Evolutionary conservation across 1,140 invertebrate species (phyloP), one percentile per base, ranked within the genome.

Genomic region (Leptestheria dahalacensis): DNA sequence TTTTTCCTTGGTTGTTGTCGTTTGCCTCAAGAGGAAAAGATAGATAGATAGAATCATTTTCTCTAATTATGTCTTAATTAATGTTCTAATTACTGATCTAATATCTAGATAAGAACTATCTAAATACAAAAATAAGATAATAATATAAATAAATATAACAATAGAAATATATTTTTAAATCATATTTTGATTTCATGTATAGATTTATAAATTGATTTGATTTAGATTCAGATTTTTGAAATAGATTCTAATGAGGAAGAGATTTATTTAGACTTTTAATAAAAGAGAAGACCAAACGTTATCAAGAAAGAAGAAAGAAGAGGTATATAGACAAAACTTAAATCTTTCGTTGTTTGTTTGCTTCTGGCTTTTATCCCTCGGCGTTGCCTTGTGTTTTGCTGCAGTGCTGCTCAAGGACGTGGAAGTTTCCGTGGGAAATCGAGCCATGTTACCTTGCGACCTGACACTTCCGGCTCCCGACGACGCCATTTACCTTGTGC

Each of bases 401-500:
- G 25, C 58, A 60, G 58, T 60, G 18, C 52, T 49, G 12, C 48
- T 51, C n/a, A 49, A 49, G 21, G 58, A 60, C 21, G 47, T 60
- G 48, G 58, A 60, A 24, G 58, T 52, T 48, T 21, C 28, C 18
- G 48, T 51, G 51, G 68, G 68, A 56, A 63, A 64, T 15, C 57
- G 64, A 47, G 59, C 67, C 33, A 55, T 63, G n/a, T 29, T 69
- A 2, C 66, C 68, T n/a, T 69, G 68, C 60, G 65, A 69, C 59
- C 66, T 69, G 24, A 65, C 63, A 24, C 63, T 66, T 23, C 65
- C 66, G n/a, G 64, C 65, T 12, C 23, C 48, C 6, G 67, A 69
- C 48, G 68, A 69, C 59, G 66, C 65, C 15, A 68, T 69, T 23
- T 67, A 66, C 28, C 62, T 69, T 18, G 66, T 69, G 15, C 57